Percentiles rank a stretch among this genome's conserved stretches.
Evolutionary conservation across 1,140 invertebrate species (phyloP).

Genomic region (Musca domestica): DNA sequence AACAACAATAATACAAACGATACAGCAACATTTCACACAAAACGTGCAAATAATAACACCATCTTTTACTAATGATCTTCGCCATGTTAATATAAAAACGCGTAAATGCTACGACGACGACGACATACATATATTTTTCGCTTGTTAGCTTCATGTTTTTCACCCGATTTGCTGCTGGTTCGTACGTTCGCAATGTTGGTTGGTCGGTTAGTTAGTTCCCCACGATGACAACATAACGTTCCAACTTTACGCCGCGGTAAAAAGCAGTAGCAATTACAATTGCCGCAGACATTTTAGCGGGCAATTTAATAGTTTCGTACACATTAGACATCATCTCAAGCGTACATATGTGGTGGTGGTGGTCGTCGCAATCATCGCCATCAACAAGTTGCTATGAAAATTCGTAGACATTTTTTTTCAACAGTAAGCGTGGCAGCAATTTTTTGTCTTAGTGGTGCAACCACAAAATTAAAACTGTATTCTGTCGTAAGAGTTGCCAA

Average conservation of each 20-base stretch:
- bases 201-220: too few relatives aligned
- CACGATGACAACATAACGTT: not conserved
- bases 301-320: not conserved
- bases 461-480: too few relatives aligned
- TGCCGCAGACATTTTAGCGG: not conserved
- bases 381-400: not conserved
- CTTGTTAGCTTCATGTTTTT: too few relatives aligned
- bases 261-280: not conserved
- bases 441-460: too few relatives aligned
- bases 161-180: too few relatives aligned
- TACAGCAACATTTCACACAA: conserved; percentile 25
- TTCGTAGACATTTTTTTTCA: too few relatives aligned
- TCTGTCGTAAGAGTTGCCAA: too few relatives aligned
- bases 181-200: too few relatives aligned
- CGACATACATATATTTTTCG: not conserved
- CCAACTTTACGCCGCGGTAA: not conserved
- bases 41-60: conserved; percentile 32
- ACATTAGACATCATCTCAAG: conserved; percentile 10
- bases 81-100: conserved; percentile 24
- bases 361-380: not conserved
- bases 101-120: too few relatives aligned
- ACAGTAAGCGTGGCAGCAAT: too few relatives aligned
- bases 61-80: conserved; percentile 29
- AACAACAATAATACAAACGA: not conserved
- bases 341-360: not conserved